phyloP scores from a whole-genome alignment of 2,113 vertebrate species.

The Mastomys natalensis region DNA sequence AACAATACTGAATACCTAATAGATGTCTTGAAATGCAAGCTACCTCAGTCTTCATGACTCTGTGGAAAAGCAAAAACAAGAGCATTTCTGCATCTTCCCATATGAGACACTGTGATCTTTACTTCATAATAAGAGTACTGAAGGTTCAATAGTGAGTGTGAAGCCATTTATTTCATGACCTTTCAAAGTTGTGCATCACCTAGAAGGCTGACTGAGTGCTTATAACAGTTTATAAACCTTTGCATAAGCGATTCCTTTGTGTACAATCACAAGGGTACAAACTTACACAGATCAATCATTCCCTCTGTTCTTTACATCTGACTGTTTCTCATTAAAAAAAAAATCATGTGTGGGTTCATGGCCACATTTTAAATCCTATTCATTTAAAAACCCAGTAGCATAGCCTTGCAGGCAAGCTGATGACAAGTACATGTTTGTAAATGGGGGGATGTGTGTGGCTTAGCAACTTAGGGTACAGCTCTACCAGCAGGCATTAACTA shows the following conservation, averaged over 20 bases:
- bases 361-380: neutral
- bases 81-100: neutral
- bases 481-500: neutral
- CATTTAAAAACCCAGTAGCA: neutral
- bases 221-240: no score
- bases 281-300: no score
- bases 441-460: fast-evolving
- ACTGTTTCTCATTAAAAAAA: neutral
- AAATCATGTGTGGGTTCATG: neutral
- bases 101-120: neutral
- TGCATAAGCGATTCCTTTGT: no score
- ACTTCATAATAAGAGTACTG: neutral
- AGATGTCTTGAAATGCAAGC: neutral
- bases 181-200: neutral
- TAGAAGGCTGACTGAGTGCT: neutral
- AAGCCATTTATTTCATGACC: neutral
- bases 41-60: neutral
- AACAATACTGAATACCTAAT: neutral
- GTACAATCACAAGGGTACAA: no score
- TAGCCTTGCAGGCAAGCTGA: neutral
- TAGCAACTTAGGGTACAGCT: neutral
- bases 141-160: neutral
- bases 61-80: neutral
- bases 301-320: neutral
- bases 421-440: neutral